These are phyloP conservation scores for Melangyna quadrimaculata DNA, from an alignment of 2,888 invertebrate genomes.

Conservation along the genomic window DNA sequence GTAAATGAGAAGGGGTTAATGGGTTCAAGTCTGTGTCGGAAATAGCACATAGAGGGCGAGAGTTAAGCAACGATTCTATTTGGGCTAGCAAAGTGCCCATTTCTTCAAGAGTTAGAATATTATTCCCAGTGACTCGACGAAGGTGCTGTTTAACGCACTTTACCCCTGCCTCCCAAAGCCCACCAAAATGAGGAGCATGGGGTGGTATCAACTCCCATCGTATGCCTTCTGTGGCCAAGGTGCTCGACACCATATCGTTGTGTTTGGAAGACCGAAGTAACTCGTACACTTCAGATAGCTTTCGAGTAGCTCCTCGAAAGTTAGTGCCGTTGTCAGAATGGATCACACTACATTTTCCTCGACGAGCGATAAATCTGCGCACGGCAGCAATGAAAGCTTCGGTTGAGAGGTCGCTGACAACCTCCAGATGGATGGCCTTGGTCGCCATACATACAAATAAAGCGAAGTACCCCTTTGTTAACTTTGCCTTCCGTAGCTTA, in stretches of 20 bases:
- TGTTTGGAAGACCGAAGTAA: neutral
- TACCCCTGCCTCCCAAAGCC: too few relatives aligned
- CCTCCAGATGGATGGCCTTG: too few relatives aligned
- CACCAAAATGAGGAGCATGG: too few relatives aligned
- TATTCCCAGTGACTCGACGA: conserved; percentile 36
- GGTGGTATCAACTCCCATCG: too few relatives aligned
- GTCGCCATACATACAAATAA: conserved; percentile 27
- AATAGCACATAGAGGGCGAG: conserved; percentile 33
- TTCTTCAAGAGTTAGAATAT: conserved; percentile 45
- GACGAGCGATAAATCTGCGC: too few relatives aligned
- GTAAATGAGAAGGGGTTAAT: conserved; percentile 42
- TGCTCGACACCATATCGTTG: too few relatives aligned
- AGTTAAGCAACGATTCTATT: conserved; percentile 56
- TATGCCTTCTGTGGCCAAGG: too few relatives aligned
- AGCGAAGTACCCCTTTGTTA: conserved; percentile 18
- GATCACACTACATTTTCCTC: conserved; percentile 16
- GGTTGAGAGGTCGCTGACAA: too few relatives aligned
- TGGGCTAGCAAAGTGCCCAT: conserved; percentile 53
- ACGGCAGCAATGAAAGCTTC: too few relatives aligned
- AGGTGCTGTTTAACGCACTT: conserved; percentile 42
- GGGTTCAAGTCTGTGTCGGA: conserved; percentile 45
- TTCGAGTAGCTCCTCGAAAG: neutral
- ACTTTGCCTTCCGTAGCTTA: neutral
- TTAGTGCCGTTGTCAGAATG: conserved; percentile 38
- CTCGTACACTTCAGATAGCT: neutral